Conservation (phyloP, 2,797 vertebrate species). For the Lepidocolaptes lacrymiger region DNA sequence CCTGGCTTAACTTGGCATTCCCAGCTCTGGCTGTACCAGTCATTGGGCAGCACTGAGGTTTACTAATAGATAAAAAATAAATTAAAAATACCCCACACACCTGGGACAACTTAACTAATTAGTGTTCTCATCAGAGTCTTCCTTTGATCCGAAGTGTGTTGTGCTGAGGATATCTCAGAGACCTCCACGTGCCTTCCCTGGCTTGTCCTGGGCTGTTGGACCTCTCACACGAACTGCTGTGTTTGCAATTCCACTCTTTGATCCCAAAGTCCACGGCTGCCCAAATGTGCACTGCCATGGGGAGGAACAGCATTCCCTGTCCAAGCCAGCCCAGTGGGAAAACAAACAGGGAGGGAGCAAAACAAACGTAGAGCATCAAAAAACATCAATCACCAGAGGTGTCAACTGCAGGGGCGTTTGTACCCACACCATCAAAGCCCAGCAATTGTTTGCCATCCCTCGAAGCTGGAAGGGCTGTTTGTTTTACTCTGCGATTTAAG, state of each 20-base stretch:
- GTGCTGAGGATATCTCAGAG: too few relatives aligned
- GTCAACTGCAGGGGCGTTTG: background rate
- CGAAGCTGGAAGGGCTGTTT: background rate
- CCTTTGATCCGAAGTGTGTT: background rate
- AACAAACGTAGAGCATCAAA: constrained; percentile 51
- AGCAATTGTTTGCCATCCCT: background rate
- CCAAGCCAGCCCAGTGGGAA: constrained; percentile 18
- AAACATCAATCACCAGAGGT: constrained; percentile 23
- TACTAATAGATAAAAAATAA: background rate
- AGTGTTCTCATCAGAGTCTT: background rate
- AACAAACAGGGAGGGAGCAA: constrained; percentile 55
- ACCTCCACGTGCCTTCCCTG: background rate
- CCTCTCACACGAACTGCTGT: background rate
- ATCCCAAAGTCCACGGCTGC: constrained; percentile 12
- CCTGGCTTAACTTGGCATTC: background rate
- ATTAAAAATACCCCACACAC: background rate
- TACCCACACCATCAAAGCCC: background rate
- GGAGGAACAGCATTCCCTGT: background rate
- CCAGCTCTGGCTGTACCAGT: background rate
- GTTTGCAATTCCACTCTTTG: background rate
- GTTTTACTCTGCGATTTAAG: constrained; percentile 13
- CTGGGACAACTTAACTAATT: background rate
- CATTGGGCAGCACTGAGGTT: background rate
- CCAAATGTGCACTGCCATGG: background rate
- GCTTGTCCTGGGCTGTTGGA: background rate